Conservation (phyloP, 2,888 invertebrate species). For the Sarcophaga caerulescens region DNA sequence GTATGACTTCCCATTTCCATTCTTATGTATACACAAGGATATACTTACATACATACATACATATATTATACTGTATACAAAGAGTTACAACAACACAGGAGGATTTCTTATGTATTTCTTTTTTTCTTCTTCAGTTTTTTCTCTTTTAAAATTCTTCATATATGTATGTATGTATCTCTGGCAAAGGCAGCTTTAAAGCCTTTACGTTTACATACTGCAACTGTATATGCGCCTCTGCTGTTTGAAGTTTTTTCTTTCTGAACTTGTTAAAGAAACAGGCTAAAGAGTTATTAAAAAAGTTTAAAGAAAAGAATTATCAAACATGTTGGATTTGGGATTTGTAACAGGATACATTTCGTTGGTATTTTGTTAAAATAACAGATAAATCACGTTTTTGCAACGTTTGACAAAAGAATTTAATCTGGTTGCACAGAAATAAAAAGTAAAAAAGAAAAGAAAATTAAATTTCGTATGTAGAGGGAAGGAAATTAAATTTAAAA, state of each 20-base stretch:
- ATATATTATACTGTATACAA: too few species aligned
- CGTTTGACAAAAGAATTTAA: conserved; percentile 20
- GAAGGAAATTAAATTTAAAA: not conserved
- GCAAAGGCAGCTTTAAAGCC: not conserved
- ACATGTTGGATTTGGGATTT: conserved; percentile 57
- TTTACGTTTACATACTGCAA: not conserved
- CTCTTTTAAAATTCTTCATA: too few species aligned
- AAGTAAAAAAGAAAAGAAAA: conserved; percentile 20
- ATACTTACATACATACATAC: too few species aligned
- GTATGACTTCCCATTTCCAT: not conserved
- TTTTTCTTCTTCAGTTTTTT: too few species aligned
- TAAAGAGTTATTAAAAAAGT: not conserved
- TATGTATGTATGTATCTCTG: too few species aligned
- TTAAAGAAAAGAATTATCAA: conserved; percentile 18
- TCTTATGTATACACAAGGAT: too few species aligned
- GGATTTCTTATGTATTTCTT: too few species aligned
- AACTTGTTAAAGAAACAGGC: conserved; percentile 36
- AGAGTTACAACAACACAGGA: too few species aligned
- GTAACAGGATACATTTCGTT: conserved; percentile 62
- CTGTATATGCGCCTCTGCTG: not conserved
- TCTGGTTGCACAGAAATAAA: not conserved
- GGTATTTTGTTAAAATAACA: conserved; percentile 63
- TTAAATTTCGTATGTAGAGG: not conserved
- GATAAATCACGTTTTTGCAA: conserved; percentile 67
- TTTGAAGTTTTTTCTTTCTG: conserved; percentile 33